Evolutionary conservation across 2,888 invertebrate genomes (phyloP).

Genomic region (Chymomyza procnemis): DNA sequence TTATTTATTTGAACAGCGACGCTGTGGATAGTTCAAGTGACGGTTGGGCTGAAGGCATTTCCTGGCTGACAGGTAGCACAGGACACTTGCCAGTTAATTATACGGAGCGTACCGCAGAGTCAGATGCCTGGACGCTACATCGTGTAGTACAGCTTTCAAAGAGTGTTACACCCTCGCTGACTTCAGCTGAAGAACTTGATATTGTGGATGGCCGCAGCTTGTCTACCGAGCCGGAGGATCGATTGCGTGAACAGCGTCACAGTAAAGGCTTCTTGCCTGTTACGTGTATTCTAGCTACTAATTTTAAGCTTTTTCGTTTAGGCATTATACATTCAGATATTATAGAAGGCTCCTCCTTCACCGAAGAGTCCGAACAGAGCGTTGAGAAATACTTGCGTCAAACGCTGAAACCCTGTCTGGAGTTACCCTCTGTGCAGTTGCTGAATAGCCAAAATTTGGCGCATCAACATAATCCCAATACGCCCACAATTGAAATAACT

Average conservation of each 20-base stretch:
- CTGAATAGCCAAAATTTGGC: conserved; percentile 57
- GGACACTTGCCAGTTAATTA: conserved; percentile 91
- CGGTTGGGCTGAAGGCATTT: conserved; percentile 90
- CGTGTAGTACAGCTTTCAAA: conserved; percentile 82
- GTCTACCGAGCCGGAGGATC: conserved; percentile 73
- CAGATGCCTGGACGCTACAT: conserved; percentile 94
- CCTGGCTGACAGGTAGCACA: conserved; percentile 81
- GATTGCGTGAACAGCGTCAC: conserved; percentile 66
- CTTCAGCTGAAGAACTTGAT: conserved; percentile 76
- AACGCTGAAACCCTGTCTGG: conserved; percentile 74
- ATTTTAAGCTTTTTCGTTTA: conserved; percentile 22
- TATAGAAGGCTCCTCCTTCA: conserved; percentile 75
- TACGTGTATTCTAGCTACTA: not conserved
- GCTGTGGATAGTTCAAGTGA: conserved; percentile 87
- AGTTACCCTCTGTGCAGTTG: conserved; percentile 66
- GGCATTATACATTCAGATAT: conserved; percentile 67
- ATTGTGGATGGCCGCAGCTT: conserved; percentile 76
- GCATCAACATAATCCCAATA: conserved; percentile 55
- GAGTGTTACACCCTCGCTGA: conserved; percentile 76
- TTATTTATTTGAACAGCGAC: conserved; percentile 88
- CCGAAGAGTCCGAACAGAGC: conserved; percentile 76
- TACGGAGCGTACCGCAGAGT: conserved; percentile 90
- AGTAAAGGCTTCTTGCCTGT: conserved; percentile 41
- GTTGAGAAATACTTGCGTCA: conserved; percentile 75
- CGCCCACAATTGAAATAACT: conserved; percentile 72